A percentile compares a stretch with the other conserved stretches of the same genome.
These are phyloP conservation scores for Drosophila mimica DNA, from an alignment of 2,888 invertebrate genomes.

Conservation along the genomic window DNA sequence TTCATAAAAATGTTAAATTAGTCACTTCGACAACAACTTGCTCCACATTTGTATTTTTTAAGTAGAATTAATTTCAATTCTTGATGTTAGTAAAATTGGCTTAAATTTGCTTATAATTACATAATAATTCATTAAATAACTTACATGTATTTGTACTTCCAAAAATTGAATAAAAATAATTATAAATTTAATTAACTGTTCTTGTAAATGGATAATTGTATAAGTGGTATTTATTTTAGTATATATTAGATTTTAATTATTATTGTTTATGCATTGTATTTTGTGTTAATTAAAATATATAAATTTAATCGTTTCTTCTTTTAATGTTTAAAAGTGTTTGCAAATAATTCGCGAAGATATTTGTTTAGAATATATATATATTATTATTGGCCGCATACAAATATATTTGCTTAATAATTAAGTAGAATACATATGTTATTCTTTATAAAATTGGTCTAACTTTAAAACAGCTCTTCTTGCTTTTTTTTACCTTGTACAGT, in stretches of 20 bases:
- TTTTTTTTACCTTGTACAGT: constrained; percentile 1
- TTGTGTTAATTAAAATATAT: not conserved
- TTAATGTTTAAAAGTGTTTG: not conserved
- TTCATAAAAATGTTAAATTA: not conserved
- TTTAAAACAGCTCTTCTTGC: not conserved
- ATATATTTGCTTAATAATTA: constrained; percentile 5
- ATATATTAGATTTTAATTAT: not conserved
- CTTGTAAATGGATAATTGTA: not conserved
- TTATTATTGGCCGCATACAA: not conserved
- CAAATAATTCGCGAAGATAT: not conserved
- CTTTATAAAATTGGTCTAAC: not conserved
- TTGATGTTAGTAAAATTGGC: not conserved
- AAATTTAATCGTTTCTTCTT: not conserved
- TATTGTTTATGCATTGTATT: not conserved
- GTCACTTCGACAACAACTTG: not conserved
- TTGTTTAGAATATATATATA: not conserved
- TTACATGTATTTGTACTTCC: not conserved
- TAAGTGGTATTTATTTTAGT: not conserved
- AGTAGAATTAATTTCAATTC: not conserved
- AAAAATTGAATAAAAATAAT: not conserved
- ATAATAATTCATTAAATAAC: not conserved
- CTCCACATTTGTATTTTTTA: not conserved
- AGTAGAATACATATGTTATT: constrained; percentile 1
- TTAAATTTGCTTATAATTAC: not conserved
- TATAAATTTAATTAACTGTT: not conserved